Base-by-base conservation (phyloP, 2,797 vertebrate species). In the Chelon labrosus region DNA sequence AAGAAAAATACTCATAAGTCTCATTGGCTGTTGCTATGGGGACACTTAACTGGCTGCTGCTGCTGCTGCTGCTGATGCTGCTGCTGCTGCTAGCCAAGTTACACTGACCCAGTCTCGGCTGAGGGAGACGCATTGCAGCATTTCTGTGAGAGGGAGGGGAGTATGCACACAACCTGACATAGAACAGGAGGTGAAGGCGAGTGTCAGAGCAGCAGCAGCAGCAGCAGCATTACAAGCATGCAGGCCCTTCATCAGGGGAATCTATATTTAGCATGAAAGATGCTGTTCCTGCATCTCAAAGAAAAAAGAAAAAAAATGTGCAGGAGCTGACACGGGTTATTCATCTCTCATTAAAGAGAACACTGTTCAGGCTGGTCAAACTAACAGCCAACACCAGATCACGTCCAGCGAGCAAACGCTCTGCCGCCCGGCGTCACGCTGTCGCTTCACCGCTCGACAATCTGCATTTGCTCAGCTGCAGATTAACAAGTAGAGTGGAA, bases 121-220 rank as follows among this genome's bases (percentile, higher is more conserved):
- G 81, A 90, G 88, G 82, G 89, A 94, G 94, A 95, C 95, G 95
- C 95, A 96, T 95, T 96, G 95, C 95, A 96, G 94, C 95, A 95
- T 94, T 95, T 96, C 93, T 93, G 84, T 46, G 55, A 62, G 86
- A 88, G 90, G 87, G 87, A 74, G 84, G 85, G 83, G 85, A 71
- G 77, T 80, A 66, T 90, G 87, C 85, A 90, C 82, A 66, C 72
- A 84, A 76, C 77, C 73, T 79, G 69, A 39, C 78, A 85, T 14
- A 31, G 66, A 44, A 59, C 47, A 68, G 65, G 73, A 85, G 71
- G 80, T 67, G 57, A 81, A 47, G 63, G 61, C 56, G 52, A 80
- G 57, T 49, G 71, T 60, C 41, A 64, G 20, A 72, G 73, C 78
- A 79, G 70, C 70, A 73, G 75, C 63, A 60, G 77, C 63, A 65